Evolutionary conservation across 2,797 vertebrate species (phyloP), one percentile per base, ranked within the genome.

Genomic region (Acropternis orthonyx): DNA sequence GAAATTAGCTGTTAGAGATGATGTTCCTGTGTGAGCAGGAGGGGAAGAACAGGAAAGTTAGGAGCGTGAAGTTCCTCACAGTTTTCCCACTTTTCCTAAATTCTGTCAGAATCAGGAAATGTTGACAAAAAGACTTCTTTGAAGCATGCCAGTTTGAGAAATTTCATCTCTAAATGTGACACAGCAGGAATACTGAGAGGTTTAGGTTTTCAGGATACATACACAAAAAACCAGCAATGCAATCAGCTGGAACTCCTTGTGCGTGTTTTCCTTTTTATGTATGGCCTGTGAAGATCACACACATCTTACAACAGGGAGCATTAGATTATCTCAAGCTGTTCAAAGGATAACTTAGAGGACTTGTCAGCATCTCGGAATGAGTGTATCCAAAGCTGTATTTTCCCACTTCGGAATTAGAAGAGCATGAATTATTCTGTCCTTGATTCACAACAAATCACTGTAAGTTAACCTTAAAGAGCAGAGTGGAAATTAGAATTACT

Each of bases 361-460:
- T 86, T 82, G 56, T 87, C 76, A 90, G 44, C 76, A 86, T 69
- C 91, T 89, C 74, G 85, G 83, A 89, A 89, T 36, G 39, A 88
- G 79, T n/a, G 74, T 12, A 93, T 52, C 36, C 67, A 49, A 76
- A 71, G 41, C 32, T 93, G 80, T 41, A 28, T 39, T 88, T 66
- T 76, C 74, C 14, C 83, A 82, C 20, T 77, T 95, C 16, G 36
- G 79, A 85, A 71, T 82, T 20, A 79, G 54, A 81, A 91, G 30
- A 86, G 44, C 11, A 7, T 56, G 49, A 79, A 63, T 66, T 72
- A 79, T 76, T 94, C 84, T 93, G 41, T 71, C 54, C 75, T 76
- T 3, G 7, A 93, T 54, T 82, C 88, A 79, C 62, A 81, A 80
- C 82, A 82, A 63, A 63, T 56, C 69, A 63, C 73, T 85, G 0